Evolutionary conservation across 2,113 vertebrate species (phyloP).

Genomic region (Mobula birostris): DNA sequence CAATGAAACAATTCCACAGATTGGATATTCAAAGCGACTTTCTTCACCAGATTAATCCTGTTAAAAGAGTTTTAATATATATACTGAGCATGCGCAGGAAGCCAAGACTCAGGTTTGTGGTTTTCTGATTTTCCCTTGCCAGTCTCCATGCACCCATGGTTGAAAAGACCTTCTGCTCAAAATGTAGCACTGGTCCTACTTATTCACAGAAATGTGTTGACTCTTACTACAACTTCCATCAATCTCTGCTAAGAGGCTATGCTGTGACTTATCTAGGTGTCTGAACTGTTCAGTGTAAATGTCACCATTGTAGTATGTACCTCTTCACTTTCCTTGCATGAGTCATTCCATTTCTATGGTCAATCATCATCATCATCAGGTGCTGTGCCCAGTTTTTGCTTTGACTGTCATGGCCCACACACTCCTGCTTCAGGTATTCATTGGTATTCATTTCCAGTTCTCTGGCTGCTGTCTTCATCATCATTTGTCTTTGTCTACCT

Average conservation of each 20-base stretch:
- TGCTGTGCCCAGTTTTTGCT: too few relatives aligned
- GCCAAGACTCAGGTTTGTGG: background rate
- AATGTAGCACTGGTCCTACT: background rate
- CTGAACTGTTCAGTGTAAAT: background rate
- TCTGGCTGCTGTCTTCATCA: too few relatives aligned
- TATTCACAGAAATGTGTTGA: background rate
- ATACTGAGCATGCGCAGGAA: background rate
- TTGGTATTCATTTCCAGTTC: too few relatives aligned
- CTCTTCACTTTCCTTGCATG: background rate
- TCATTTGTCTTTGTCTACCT: too few relatives aligned
- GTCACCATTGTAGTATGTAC: background rate
- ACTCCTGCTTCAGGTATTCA: too few relatives aligned
- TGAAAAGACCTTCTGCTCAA: background rate
- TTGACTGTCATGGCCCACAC: too few relatives aligned
- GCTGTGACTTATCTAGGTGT: background rate
- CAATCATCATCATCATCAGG: too few relatives aligned
- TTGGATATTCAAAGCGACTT: background rate
- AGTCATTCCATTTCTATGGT: background rate
- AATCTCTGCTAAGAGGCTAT: background rate
- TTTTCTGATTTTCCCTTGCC: background rate
- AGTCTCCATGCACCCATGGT: too few relatives aligned
- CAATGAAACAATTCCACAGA: background rate
- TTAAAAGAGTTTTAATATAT: background rate
- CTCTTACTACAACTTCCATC: background rate
- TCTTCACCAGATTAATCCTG: background rate